Evolutionary conservation across 2,113 vertebrate genomes (phyloP).

Genomic region (Pseudopodoces humilis): DNA sequence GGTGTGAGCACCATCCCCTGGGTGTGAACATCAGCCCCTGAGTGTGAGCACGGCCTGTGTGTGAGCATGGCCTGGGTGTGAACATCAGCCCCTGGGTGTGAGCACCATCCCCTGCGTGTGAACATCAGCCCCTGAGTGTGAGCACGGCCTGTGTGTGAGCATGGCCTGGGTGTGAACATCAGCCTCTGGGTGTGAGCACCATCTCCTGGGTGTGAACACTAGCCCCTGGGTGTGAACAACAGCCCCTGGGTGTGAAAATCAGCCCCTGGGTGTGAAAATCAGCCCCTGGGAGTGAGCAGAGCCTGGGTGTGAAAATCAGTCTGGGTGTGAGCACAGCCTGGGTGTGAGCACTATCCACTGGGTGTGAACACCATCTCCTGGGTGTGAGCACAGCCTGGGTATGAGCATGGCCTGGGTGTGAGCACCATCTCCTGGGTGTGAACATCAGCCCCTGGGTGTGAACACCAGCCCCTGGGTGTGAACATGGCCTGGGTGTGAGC

Average conservation of each 20-base stretch:
- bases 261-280: neutral
- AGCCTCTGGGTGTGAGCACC: no score
- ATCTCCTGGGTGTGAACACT: neutral
- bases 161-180: no score
- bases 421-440: neutral
- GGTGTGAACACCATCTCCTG: neutral
- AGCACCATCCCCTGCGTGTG: neutral
- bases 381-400: neutral
- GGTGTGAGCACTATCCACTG: neutral
- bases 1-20: neutral
- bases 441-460: neutral
- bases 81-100: neutral
- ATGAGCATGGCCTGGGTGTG: neutral
- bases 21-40: no score
- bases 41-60: no score
- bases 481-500: neutral
- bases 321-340: neutral
- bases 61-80: neutral
- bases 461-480: neutral
- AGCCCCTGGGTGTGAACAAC: neutral
- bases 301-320: no score
- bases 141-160: no score
- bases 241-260: neutral
- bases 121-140: neutral
- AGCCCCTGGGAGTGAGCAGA: no score